phyloP scores from a whole-genome alignment of 1,140 invertebrate species.

The Bombus balteatus region DNA sequence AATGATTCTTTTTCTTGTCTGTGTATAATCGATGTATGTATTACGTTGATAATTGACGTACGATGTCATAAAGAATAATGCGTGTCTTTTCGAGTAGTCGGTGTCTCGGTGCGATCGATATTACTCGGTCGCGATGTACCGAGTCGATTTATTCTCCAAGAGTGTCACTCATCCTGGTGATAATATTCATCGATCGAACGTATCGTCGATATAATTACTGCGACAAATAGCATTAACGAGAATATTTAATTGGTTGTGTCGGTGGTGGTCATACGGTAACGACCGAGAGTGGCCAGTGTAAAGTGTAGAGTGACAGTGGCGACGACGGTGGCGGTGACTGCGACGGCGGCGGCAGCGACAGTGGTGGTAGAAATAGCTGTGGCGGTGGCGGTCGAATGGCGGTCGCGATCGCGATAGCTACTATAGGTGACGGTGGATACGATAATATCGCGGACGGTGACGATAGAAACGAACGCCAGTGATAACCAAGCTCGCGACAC shows the following conservation, averaged over 20 bases:
- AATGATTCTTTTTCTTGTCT: neutral
- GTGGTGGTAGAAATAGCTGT: slow-evolving; percentile 38
- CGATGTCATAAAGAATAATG: slow-evolving; percentile 50
- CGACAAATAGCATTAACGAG: slow-evolving; percentile 20
- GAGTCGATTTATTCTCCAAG: slow-evolving; percentile 72
- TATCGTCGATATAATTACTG: slow-evolving; percentile 47
- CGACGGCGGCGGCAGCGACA: slow-evolving; percentile 27
- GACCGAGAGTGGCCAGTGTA: slow-evolving; percentile 15
- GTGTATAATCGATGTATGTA: slow-evolving; percentile 1
- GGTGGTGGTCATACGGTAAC: neutral
- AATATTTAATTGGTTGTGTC: slow-evolving; percentile 6
- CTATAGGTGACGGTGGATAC: slow-evolving; percentile 32
- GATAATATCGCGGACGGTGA: slow-evolving; percentile 41
- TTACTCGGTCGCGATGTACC: slow-evolving; percentile 76
- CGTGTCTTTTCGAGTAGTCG: slow-evolving; percentile 28
- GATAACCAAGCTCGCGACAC: slow-evolving; percentile 46
- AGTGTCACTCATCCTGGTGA: slow-evolving; percentile 43
- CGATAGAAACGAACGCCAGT: slow-evolving; percentile 42
- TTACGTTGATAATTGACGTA: slow-evolving; percentile 17
- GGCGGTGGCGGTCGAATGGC: slow-evolving; percentile 44
- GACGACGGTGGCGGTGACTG: slow-evolving; percentile 26
- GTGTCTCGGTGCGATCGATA: slow-evolving; percentile 75
- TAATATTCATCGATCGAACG: slow-evolving; percentile 55
- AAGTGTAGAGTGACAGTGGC: slow-evolving; percentile 26
- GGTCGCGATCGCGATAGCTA: slow-evolving; percentile 31